Evolutionary conservation across 1,140 invertebrate genomes (phyloP), one percentile per base, ranked within the genome.

Genomic region (Drosophila repleta): DNA sequence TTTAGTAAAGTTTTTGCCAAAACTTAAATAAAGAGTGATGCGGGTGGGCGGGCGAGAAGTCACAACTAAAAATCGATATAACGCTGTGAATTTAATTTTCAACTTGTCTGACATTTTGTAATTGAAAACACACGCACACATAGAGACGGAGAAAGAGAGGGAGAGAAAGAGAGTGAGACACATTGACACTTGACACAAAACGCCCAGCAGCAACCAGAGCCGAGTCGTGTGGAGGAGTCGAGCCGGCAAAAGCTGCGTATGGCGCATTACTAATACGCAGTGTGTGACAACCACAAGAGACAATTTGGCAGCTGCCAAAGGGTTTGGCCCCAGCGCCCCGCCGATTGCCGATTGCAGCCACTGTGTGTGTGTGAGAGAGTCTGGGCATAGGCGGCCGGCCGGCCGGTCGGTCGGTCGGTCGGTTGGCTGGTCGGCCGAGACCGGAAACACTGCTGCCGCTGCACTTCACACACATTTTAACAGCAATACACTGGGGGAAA

Each of bases 231-330:
- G 32, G 32, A 43, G 39, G 17, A 43, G 32, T 13, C 32, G 32
- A 41, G 52, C 52, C 56, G 64, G 29, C 46, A 66, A n/a, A 67
- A 67, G 73, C 74, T 75, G 72, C 75, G 75, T 82, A 79, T 82
- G 79, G 83, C 83, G 75, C 82, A 87, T 87, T 87, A 87, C 82
- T 87, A 87, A 87, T 87, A 87, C 82, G 82, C 82, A 87, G 79
- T 87, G 83, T 87, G 82, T 82, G 83, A 88, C 83, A 88, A 88
- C 82, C 82, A 79, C 82, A 87, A 88, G 83, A 88, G 82, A 87
- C 82, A 87, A 87, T 87, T 87, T 87, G 82, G 82, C 82, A 87
- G 83, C 79, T 87, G 83, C 82, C 83, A 88, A 88, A 87, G 79
- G 81, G 82, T 74, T 77, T 74, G 58, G 39, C 39, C 39, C 55